phyloP scores from a whole-genome alignment of 2,888 invertebrate genomes.

The Philopedon plagiatum region DNA sequence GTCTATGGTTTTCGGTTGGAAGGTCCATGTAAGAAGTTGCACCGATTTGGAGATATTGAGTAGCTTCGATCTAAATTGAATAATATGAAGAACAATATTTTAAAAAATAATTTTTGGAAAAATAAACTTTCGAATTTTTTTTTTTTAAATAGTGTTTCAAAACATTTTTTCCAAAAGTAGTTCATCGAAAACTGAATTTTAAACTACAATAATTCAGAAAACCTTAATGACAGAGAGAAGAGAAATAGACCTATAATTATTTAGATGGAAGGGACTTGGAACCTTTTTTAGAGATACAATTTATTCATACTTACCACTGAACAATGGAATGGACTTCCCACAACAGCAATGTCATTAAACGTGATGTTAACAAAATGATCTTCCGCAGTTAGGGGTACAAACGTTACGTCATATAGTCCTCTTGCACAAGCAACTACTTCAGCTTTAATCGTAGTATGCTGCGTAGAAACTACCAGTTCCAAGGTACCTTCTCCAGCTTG shows the following conservation, averaged over 20 bases:
- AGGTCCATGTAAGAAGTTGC: slow-evolving; percentile 72
- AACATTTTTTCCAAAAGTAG: too few relatives aligned
- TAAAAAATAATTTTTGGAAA: too few relatives aligned
- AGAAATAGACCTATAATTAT: too few relatives aligned
- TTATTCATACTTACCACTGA: slow-evolving; percentile 64
- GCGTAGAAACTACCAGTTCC: slow-evolving; percentile 92
- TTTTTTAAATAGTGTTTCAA: too few relatives aligned
- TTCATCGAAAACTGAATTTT: too few relatives aligned
- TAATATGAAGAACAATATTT: not conserved
- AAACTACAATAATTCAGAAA: too few relatives aligned
- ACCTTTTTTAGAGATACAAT: too few relatives aligned
- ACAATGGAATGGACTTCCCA: slow-evolving; percentile 92
- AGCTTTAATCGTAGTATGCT: slow-evolving; percentile 87
- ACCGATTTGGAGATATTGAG: slow-evolving; percentile 82
- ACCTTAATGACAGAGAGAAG: too few relatives aligned
- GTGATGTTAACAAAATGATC: slow-evolving; percentile 94
- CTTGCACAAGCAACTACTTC: slow-evolving; percentile 91
- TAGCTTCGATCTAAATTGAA: slow-evolving; percentile 70
- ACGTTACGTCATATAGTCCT: slow-evolving; percentile 93
- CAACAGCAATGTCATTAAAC: slow-evolving; percentile 93
- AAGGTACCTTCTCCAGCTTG: slow-evolving; percentile 95
- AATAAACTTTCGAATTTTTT: too few relatives aligned
- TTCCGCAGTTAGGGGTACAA: slow-evolving; percentile 90
- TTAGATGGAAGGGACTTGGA: too few relatives aligned
- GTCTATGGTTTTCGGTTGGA: slow-evolving; percentile 74